Evolutionary conservation across 92 coral and sea anemone genomes (phyloP).

Genomic region (Paramuricea clavata): DNA sequence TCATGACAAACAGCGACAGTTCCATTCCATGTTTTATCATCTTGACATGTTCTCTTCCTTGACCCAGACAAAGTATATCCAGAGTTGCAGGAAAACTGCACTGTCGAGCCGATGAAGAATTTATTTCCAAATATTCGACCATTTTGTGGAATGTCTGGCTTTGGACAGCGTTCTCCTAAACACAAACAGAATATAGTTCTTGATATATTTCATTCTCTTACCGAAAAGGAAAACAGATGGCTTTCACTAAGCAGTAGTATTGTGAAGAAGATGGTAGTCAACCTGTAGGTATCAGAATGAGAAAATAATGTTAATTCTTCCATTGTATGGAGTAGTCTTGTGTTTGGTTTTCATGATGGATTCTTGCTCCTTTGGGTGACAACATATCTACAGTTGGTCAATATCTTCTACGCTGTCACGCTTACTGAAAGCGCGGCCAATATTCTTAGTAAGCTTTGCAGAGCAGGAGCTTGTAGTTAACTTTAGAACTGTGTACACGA

Average conservation of each 20-base stretch:
- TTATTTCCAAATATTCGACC: slow-evolving; percentile 70
- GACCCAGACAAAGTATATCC: slow-evolving; percentile 83
- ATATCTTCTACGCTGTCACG: no score
- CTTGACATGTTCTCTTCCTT: slow-evolving; percentile 71
- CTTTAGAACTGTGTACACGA: no score
- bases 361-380: no score
- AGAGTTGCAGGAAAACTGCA: slow-evolving; percentile 76
- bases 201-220: neutral
- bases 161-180: slow-evolving; percentile 74
- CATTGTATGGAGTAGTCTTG: no score
- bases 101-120: slow-evolving; percentile 67
- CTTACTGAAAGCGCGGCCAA: no score
- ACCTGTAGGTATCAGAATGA: no score
- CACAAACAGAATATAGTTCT: neutral
- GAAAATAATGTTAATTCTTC: no score
- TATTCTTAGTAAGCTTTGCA: no score
- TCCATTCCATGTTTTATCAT: slow-evolving; percentile 85
- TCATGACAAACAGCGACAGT: slow-evolving; percentile 76
- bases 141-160: slow-evolving; percentile 75
- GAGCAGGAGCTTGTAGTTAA: no score
- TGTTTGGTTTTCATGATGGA: no score
- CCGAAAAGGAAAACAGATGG: neutral
- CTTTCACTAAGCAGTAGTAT: neutral
- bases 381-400: no score
- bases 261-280: no score